A percentile compares a stretch with the other conserved stretches of the same genome.
These are phyloP conservation scores for Xanthia togata DNA, from an alignment of 2,888 invertebrate species.

Conservation along the genomic window DNA sequence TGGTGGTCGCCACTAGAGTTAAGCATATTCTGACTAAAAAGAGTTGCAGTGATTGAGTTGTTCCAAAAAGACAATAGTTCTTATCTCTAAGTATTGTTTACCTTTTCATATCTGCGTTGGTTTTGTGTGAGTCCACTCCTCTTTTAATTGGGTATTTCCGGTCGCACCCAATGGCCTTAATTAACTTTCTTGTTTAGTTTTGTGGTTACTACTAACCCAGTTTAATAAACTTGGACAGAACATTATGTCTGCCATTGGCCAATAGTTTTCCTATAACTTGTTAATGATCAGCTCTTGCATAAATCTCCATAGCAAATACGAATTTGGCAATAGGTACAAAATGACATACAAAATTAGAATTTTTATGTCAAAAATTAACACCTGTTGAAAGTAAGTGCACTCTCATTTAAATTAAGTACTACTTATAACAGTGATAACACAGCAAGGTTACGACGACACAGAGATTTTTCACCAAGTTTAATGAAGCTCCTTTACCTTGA, in stretches of 20 bases:
- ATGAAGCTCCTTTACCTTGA: constrained; percentile 6
- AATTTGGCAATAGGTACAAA: background rate
- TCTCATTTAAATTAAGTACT: background rate
- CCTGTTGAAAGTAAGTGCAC: background rate
- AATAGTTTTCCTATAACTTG: background rate
- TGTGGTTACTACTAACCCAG: constrained; percentile 1
- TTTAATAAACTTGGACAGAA: background rate
- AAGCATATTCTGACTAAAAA: background rate
- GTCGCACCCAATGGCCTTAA: background rate
- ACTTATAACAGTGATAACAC: background rate
- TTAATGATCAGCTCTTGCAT: background rate
- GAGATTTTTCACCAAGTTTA: background rate
- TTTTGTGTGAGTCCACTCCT: background rate
- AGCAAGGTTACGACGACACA: background rate
- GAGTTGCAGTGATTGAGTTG: background rate
- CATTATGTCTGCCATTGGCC: background rate
- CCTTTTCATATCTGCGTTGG: background rate
- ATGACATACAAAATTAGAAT: background rate
- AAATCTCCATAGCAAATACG: background rate
- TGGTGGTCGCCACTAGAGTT: background rate
- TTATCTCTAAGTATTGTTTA: background rate
- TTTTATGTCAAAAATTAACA: background rate
- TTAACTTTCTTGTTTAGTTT: background rate
- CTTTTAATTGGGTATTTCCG: background rate
- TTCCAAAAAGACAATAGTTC: background rate